Base-by-base conservation (phyloP, 2,113 vertebrate genomes). In the Speoplatyrhinus poulsoni region DNA sequence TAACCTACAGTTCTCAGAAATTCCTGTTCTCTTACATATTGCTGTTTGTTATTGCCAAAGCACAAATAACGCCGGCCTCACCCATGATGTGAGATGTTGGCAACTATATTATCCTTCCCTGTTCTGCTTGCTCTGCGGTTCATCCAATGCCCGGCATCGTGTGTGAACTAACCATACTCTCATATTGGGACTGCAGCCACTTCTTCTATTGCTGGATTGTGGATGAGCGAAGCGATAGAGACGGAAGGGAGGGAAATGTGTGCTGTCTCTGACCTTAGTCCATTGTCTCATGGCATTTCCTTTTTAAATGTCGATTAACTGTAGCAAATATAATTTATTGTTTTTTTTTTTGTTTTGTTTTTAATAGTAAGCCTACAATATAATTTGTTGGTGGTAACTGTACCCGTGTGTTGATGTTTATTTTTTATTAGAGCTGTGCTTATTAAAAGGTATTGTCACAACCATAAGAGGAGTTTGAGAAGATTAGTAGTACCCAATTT, bases 261-360 rank as follows among this genome's bases (percentile, higher is more conserved):
- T 61, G 59, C 60, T 49, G 53, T 60, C 36, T 63, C 59, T 80
- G 69, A 80, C 69, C 69, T 69, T 60, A 15, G 58, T 67, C 70
- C 56, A 62, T 69, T 75, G 65, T 79, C 36, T 74, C 41, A 33
- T 26, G 62, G 52, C 12, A 54, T 69, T 81, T 76, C 62, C 62
- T 67, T 50, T 76, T 32, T 61, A 12, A 17, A 46, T 54, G 52
- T 15, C 7, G n/a, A 54, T 15, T n/a, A 3, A 67, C 60, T n/a
- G 4, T 7, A 57, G 26, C 50, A 36, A 4, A 16, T 13, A 1
- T 65, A 16, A 76, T 32, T 46, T 47, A 46, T 41, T 77, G 62
- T 74, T 65, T 61, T 41, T 41, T 41, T 3, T 4, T 3, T 15
- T 4, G 58, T 50, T 54, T 53, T 46, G 50, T 26, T 26, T 26